Percentiles rank a stretch among this genome's conserved stretches.
phyloP scores from a whole-genome alignment of 2,797 vertebrate species.

The Sebastes oblongus region DNA sequence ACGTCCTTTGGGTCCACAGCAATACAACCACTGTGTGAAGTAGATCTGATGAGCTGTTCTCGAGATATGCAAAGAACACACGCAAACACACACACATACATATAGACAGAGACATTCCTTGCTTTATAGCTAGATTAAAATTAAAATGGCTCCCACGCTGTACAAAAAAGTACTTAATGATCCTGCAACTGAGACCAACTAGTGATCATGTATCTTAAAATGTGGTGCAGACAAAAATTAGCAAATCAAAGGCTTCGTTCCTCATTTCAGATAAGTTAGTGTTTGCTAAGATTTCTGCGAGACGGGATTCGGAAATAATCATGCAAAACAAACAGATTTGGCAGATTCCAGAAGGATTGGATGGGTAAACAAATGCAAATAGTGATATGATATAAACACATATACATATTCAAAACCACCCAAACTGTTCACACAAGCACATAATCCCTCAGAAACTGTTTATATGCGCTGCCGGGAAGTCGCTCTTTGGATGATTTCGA shows the following conservation, averaged over 20 bases:
- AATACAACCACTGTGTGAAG: fast-evolving
- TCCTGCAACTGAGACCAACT: neutral
- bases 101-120: neutral
- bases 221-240: neutral
- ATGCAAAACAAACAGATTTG: slow-evolving; percentile 3
- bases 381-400: slow-evolving; percentile 9
- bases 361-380: slow-evolving; percentile 44
- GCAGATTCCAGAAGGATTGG: slow-evolving; percentile 27
- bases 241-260: neutral
- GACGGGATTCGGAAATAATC: neutral
- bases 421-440: slow-evolving; percentile 9
- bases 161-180: neutral
- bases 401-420: slow-evolving; percentile 14
- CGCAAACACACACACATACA: neutral
- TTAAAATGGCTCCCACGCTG: neutral
- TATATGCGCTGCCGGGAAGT: neutral
- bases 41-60: neutral
- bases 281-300: neutral
- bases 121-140: neutral
- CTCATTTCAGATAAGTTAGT: neutral
- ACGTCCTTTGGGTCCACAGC: neutral
- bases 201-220: neutral
- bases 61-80: neutral
- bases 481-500: slow-evolving; percentile 16
- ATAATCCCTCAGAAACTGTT: slow-evolving; percentile 19